Percentiles rank a stretch among this genome's conserved stretches.
Evolutionary conservation across 1,140 invertebrate species (phyloP).

Genomic region (Drosophila ohnishii): DNA sequence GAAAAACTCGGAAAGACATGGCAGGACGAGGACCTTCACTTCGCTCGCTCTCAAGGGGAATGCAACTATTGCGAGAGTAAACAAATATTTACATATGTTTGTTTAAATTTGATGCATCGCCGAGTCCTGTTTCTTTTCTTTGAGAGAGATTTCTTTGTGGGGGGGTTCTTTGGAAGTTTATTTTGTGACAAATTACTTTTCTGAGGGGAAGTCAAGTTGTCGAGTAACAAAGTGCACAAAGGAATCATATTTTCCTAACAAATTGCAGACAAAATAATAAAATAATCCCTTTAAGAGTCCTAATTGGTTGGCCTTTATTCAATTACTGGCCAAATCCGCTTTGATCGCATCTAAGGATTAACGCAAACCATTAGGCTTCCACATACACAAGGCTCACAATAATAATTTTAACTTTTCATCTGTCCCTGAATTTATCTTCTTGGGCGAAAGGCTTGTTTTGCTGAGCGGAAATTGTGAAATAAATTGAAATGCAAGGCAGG

Average conservation of each 20-base stretch:
- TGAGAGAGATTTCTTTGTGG: slow-evolving; percentile 34
- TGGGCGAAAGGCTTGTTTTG: slow-evolving; percentile 13
- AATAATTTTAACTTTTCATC: slow-evolving; percentile 28
- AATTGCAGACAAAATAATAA: slow-evolving; percentile 15
- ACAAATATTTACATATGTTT: slow-evolving; percentile 65
- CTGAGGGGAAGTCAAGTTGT: slow-evolving; percentile 15
- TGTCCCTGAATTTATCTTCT: slow-evolving; percentile 9
- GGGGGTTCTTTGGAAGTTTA: slow-evolving; percentile 14
- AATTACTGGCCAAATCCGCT: slow-evolving; percentile 22
- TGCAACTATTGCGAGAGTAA: slow-evolving; percentile 38
- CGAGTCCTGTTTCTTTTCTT: slow-evolving; percentile 19
- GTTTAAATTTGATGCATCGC: slow-evolving; percentile 46
- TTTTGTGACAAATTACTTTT: slow-evolving; percentile 52
- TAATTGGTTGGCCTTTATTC: slow-evolving; percentile 4
- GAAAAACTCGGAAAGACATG: slow-evolving; percentile 3
- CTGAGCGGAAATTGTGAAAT: slow-evolving; percentile 63
- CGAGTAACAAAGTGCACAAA: slow-evolving; percentile 18
- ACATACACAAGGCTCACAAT: slow-evolving; percentile 7
- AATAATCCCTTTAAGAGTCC: slow-evolving; percentile 5
- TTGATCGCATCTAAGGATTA: slow-evolving; percentile 11
- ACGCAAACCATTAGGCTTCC: slow-evolving; percentile 12
- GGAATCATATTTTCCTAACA: slow-evolving; percentile 18
- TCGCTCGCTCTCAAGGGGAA: slow-evolving; percentile 21
- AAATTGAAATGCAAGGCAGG: slow-evolving; percentile 69
- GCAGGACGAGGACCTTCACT: slow-evolving; percentile 11